Evolutionary conservation across 2,888 invertebrate species (phyloP), one percentile per base, ranked within the genome.

Genomic region (Anaspis maculata): DNA sequence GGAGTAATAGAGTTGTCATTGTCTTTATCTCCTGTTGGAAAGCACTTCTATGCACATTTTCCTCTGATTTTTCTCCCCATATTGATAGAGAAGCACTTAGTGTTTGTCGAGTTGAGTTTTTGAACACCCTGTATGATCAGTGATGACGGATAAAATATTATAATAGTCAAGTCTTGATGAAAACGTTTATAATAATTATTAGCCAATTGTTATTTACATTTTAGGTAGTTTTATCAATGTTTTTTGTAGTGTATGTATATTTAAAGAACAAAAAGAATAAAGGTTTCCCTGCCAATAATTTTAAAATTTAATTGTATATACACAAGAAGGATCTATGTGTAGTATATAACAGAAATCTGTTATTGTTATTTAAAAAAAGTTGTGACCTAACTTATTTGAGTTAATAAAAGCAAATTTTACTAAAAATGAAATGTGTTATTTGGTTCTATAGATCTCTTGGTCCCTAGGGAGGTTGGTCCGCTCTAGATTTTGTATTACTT

Each of bases 301-400:
- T 48, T 24, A 24, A 24, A 19, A n/a, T n/a, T 19, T 40, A 54
- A 52, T 52, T 62, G 61, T 64, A 63, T 57, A 66, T 61, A 64
- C 61, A 64, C 61, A 57, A n/a, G 19, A 32, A 60, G 52, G 54
- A 59, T 62, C 57, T 63, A 62, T 63, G 63, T 66, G 64, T 66
- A 64, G 64, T 54, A 53, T 56, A 55, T 54, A 54, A 56, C 58
- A 57, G 54, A 55, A 59, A 54, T 59, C 57, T 64, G 62, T 66
- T 64, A 62, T 63, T 64, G 64, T 65, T 64, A 64, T 63, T 60
- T 58, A 54, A 59, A 55, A 59, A 48, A 57, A 62, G 60, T 64
- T 64, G 64, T 64, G 64, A 65, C 61, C 61, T 65, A 65, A 65
- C 65, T 64, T 64, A 65, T 64, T 65, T 66, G 60, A 64, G 64